phyloP scores from a whole-genome alignment of 2,888 invertebrate genomes.

The Agriopis aurantiaria region DNA sequence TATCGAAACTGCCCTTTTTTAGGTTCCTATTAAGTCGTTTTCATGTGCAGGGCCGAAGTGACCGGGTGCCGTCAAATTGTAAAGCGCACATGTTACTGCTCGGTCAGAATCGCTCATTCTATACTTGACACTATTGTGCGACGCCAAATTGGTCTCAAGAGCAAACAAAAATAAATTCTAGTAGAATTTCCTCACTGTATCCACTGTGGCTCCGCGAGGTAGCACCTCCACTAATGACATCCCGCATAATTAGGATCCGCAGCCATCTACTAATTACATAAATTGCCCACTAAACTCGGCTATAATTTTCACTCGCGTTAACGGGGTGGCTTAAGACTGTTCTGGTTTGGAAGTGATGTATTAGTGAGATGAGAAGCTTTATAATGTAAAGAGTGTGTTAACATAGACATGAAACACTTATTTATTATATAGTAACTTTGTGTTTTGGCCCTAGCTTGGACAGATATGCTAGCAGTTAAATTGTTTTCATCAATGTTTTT shows the following conservation, averaged over 20 bases:
- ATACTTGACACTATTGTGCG: too few relatives aligned
- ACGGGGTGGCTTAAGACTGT: conserved; percentile 55
- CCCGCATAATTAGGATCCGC: conserved; percentile 82
- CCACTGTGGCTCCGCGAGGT: conserved; percentile 52
- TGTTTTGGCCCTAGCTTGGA: too few relatives aligned
- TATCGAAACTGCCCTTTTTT: too few relatives aligned
- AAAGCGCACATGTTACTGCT: too few relatives aligned
- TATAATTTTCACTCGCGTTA: conserved; percentile 72
- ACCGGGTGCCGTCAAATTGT: too few relatives aligned
- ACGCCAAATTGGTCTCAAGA: too few relatives aligned
- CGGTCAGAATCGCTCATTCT: too few relatives aligned
- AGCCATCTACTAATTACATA: conserved; percentile 83
- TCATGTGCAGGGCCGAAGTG: too few relatives aligned
- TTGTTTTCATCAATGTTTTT: too few relatives aligned
- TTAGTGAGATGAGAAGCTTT: conserved; percentile 17
- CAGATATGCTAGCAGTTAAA: too few relatives aligned
- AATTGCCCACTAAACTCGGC: conserved; percentile 82
- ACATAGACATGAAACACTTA: background rate
- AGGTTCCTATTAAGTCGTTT: too few relatives aligned
- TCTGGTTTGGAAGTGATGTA: conserved; percentile 49
- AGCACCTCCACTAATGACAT: conserved; percentile 81
- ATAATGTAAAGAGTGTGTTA: background rate
- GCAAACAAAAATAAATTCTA: background rate
- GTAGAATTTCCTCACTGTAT: conserved; percentile 1
- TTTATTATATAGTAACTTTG: too few relatives aligned